Conservation (phyloP, 2,797 vertebrate species). For the Chelonia mydas region DNA sequence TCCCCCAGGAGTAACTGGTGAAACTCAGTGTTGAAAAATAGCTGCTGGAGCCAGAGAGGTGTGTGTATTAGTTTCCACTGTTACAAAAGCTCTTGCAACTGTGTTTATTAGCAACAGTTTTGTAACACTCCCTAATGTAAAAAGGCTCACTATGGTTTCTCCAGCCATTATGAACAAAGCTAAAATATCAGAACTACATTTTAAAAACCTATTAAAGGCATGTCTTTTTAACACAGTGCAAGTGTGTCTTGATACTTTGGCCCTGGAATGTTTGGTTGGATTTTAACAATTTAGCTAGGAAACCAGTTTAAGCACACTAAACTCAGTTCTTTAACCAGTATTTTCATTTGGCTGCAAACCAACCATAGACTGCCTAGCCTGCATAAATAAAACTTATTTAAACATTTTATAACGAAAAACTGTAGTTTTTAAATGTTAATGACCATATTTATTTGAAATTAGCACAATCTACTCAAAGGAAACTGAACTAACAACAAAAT, state of each 20-base stretch:
- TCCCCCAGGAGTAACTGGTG: background rate
- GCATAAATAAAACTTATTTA: background rate
- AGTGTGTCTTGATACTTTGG: background rate
- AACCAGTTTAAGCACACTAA: background rate
- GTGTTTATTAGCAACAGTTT: rapidly evolving
- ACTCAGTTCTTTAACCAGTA: background rate
- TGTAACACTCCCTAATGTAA: background rate
- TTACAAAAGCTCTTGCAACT: background rate
- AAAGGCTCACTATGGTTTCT: background rate
- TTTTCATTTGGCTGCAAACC: background rate
- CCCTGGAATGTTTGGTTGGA: background rate
- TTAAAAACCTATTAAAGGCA: background rate
- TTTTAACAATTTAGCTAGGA: background rate
- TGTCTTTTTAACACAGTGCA: background rate
- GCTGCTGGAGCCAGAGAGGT: background rate
- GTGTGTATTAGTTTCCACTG: rapidly evolving
- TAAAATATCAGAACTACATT: background rate
- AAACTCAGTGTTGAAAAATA: background rate
- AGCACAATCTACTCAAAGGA: background rate
- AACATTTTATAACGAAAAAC: background rate
- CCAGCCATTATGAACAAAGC: rapidly evolving
- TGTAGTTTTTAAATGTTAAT: background rate
- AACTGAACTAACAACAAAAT: background rate
- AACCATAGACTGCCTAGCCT: background rate
- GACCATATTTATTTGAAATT: background rate